Conservation (phyloP, 2,113 vertebrate species). For the Candoia aspera region DNA sequence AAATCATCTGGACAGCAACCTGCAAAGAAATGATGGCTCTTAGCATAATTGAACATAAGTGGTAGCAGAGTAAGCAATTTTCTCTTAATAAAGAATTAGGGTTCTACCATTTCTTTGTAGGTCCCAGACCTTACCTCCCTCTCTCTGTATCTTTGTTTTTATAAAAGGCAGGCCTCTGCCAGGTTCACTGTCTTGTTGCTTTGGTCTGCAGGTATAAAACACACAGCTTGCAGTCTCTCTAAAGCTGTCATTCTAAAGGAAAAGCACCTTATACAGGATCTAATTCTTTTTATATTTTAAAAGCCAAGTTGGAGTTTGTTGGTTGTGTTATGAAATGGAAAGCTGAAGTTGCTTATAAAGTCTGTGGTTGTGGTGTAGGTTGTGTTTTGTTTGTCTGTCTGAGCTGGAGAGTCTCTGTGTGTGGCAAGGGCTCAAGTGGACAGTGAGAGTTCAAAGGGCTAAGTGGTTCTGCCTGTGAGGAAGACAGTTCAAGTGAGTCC, state of each 20-base stretch:
- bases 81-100: neutral
- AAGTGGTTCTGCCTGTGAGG: conserved; percentile 20
- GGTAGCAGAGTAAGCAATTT: neutral
- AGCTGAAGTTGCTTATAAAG: conserved; percentile 14
- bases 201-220: neutral
- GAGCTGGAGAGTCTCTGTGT: neutral
- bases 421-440: neutral
- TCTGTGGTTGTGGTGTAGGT: conserved; percentile 2
- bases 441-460: conserved; percentile 23
- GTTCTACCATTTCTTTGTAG: neutral
- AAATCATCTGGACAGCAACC: neutral
- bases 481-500: conserved; percentile 16
- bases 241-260: conserved; percentile 13
- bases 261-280: neutral
- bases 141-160: neutral
- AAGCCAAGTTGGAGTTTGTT: conserved; percentile 8
- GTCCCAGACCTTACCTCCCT: neutral
- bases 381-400: conserved; percentile 21
- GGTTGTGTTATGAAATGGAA: conserved; percentile 14
- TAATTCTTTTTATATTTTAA: conserved; percentile 17
- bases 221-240: conserved; percentile 7
- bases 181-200: neutral
- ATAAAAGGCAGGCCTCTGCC: neutral
- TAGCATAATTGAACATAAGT: neutral
- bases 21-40: neutral